Percentiles rank a stretch among this genome's conserved stretches.
These are phyloP conservation scores for Maccullochella peelii DNA, from an alignment of 2,113 vertebrate species.

Conservation along the genomic window DNA sequence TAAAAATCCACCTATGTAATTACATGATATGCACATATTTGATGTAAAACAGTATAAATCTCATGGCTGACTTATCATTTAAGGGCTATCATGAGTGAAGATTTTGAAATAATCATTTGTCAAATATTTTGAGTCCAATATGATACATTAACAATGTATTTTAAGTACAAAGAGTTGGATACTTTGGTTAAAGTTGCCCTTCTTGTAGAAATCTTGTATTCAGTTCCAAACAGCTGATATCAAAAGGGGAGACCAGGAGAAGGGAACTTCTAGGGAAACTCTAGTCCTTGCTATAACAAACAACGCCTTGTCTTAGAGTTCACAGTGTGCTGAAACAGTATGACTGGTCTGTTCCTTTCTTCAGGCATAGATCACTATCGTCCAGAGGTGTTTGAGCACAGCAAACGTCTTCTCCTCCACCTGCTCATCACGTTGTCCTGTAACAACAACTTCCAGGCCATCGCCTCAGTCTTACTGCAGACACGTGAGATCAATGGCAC, in stretches of 20 bases:
- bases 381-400: slow-evolving; percentile 97
- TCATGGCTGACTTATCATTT: background rate
- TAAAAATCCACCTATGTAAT: background rate
- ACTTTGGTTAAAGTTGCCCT: background rate
- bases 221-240: background rate
- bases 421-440: slow-evolving; percentile 93
- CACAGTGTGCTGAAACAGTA: background rate
- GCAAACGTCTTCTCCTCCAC: slow-evolving; percentile 94
- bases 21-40: background rate
- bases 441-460: slow-evolving; percentile 91
- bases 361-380: slow-evolving; percentile 97
- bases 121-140: background rate
- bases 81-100: background rate
- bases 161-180: background rate
- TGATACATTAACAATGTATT: background rate
- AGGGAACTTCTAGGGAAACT: background rate
- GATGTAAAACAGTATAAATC: background rate
- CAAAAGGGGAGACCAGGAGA: background rate
- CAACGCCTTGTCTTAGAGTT: background rate
- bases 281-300: background rate
- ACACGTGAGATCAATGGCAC: slow-evolving; percentile 90
- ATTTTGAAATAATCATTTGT: background rate
- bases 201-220: background rate
- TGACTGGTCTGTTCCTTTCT: slow-evolving; percentile 15
- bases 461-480: slow-evolving; percentile 93